Percentiles rank a stretch among this genome's conserved stretches.
phyloP scores from a whole-genome alignment of 2,888 invertebrate genomes.

The Nomada fucata region DNA sequence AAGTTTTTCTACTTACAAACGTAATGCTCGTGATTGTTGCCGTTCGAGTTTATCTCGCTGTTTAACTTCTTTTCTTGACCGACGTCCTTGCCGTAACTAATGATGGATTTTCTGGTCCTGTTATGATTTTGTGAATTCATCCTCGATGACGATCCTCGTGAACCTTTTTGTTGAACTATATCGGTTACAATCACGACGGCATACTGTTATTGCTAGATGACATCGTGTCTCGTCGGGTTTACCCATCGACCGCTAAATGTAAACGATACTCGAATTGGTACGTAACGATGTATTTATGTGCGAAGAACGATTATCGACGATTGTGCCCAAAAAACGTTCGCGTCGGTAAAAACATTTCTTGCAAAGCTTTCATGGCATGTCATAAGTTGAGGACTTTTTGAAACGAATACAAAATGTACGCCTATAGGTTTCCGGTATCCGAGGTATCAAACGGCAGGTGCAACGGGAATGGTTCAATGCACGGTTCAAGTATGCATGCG shows the following conservation, averaged over 20 bases:
- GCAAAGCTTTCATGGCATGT: neutral
- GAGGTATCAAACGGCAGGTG: too few relatives aligned
- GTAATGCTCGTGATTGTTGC: neutral
- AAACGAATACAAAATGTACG: neutral
- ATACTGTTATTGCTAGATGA: slow-evolving; percentile 45
- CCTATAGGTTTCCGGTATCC: too few relatives aligned
- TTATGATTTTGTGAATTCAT: slow-evolving; percentile 36
- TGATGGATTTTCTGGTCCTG: neutral
- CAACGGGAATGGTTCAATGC: too few relatives aligned
- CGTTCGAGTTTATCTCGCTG: neutral
- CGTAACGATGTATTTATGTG: neutral
- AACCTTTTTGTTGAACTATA: slow-evolving; percentile 26
- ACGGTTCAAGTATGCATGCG: too few relatives aligned
- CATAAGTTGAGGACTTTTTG: neutral
- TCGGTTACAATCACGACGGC: slow-evolving; percentile 6
- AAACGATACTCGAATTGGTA: slow-evolving; percentile 18
- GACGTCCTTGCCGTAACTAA: neutral
- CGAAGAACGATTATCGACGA: neutral
- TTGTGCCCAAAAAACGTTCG: slow-evolving; percentile 15
- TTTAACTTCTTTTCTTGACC: neutral
- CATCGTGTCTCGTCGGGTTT: slow-evolving; percentile 34
- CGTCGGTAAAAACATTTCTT: neutral
- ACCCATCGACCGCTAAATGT: slow-evolving; percentile 47
- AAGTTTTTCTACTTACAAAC: slow-evolving; percentile 51
- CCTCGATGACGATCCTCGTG: slow-evolving; percentile 6